Percentiles rank a stretch among this genome's conserved stretches.
Evolutionary conservation across 2,797 vertebrate species (phyloP).

Genomic region (Ciconia nigra): DNA sequence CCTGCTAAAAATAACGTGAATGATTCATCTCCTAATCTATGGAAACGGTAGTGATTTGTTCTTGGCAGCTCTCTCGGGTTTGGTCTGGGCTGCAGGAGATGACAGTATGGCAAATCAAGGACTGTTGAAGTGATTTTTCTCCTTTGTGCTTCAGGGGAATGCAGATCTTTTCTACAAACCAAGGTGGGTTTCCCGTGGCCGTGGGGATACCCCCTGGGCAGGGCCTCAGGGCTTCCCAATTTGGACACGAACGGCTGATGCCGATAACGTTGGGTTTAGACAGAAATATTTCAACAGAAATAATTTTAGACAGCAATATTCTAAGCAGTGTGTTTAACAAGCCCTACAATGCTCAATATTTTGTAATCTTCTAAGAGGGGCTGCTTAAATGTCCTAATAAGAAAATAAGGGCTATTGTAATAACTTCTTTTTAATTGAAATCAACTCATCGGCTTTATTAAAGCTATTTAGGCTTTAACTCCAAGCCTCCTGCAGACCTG

Average conservation of each 20-base stretch:
- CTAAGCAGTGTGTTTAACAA: neutral
- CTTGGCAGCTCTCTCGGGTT: neutral
- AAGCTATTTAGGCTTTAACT: neutral
- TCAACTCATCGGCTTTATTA: neutral
- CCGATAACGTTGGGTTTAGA: neutral
- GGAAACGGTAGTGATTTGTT: constrained; percentile 1
- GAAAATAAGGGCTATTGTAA: neutral
- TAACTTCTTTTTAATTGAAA: neutral
- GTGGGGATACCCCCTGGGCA: rapidly evolving
- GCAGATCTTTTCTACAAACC: neutral
- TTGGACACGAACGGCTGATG: rapidly evolving
- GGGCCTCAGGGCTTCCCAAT: neutral
- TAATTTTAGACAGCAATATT: neutral
- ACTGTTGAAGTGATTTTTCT: neutral
- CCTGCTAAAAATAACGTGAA: constrained; percentile 31
- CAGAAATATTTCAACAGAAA: neutral
- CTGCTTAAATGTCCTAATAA: neutral
- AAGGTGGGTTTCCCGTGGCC: neutral
- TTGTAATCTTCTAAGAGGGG: neutral
- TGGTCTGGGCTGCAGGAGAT: neutral
- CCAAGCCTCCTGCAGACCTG: neutral
- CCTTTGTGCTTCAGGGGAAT: neutral
- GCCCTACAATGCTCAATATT: neutral
- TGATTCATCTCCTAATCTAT: constrained; percentile 28
- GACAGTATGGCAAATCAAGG: neutral